Base-by-base conservation (phyloP, 2,888 invertebrate genomes). In the Hyposoter didymator region DNA sequence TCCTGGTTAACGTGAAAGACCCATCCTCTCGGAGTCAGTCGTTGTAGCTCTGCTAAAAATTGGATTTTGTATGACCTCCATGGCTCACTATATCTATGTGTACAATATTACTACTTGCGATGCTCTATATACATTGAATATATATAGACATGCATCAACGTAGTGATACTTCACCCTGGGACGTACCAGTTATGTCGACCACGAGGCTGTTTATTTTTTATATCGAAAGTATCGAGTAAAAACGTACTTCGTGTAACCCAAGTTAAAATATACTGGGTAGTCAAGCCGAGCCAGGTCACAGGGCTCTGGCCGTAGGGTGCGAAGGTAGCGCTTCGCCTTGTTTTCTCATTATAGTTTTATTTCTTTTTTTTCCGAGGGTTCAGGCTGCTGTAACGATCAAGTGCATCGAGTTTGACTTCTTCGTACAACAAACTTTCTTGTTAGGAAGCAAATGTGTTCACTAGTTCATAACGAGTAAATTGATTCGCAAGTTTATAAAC, bases 31-130 rank as follows among this genome's bases (percentile, higher is more conserved):
- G n/a, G 72, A 52, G 66, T 76, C 43, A 78, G 82, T 66, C 64
- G 66, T 70, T 64, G 22, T 12, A 45, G 39, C 55, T 66, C 55
- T 47, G 82, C 73, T 74, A 85, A 87, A 88, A 88, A 88, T 89
- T 88, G 84, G 87, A 88, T 87, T 87, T 84, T 84, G 73, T 78
- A 55, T 73, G 32, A 78, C 47, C 73, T 69, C 17, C 19, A 66
- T 79, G 78, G 84, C 86, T 79, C 67, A 66, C 32, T 28, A 32
- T 72, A 52, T 49, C 28, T 49, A 12, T 73, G 32, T 28, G 35
- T 28, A 70, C 72, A 66, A 80, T 67, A 49, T 80, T 81, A 74
- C 19, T 72, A 43, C 64, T 62, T 22, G 35, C 39, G 45, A 12
- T 43, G 17, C 39, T 47, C 39, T 79, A 55, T 59, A 78, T 69